Percentiles rank a stretch among this genome's conserved stretches.
phyloP scores from a whole-genome alignment of 2,888 invertebrate genomes.

The Eilema depressum region DNA sequence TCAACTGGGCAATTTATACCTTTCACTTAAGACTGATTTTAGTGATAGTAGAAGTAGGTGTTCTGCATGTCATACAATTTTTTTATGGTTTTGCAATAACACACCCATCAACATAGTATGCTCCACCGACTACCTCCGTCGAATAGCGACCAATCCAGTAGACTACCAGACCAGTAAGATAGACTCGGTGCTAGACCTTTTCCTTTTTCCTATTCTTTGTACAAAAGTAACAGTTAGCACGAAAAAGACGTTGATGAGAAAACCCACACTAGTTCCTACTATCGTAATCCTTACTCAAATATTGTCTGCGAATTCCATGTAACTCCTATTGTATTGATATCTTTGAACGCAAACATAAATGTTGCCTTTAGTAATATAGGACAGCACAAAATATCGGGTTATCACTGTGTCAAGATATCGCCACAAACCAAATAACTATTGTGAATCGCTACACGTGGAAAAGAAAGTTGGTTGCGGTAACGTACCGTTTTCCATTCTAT shows the following conservation, averaged over 20 bases:
- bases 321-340: conserved; percentile 23
- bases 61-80: too few relatives aligned
- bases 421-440: conserved; percentile 47
- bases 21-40: too few relatives aligned
- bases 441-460: conserved; percentile 46
- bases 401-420: conserved; percentile 49
- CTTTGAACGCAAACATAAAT: conserved; percentile 34
- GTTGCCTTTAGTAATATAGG: conserved; percentile 36
- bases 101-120: too few relatives aligned
- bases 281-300: conserved; percentile 14
- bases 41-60: too few relatives aligned
- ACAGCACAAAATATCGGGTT: conserved; percentile 29
- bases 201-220: too few relatives aligned
- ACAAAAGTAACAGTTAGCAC: not conserved
- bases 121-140: too few relatives aligned
- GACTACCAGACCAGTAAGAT: too few relatives aligned
- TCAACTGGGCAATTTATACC: too few relatives aligned
- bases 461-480: conserved; percentile 50
- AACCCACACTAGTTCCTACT: not conserved
- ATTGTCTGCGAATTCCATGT: conserved; percentile 13
- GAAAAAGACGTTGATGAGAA: not conserved
- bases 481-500: conserved; percentile 44
- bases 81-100: too few relatives aligned
- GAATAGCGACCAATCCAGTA: too few relatives aligned
- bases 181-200: too few relatives aligned